Base-by-base conservation (phyloP, 2,888 invertebrate species). In the Rutpela maculata region DNA sequence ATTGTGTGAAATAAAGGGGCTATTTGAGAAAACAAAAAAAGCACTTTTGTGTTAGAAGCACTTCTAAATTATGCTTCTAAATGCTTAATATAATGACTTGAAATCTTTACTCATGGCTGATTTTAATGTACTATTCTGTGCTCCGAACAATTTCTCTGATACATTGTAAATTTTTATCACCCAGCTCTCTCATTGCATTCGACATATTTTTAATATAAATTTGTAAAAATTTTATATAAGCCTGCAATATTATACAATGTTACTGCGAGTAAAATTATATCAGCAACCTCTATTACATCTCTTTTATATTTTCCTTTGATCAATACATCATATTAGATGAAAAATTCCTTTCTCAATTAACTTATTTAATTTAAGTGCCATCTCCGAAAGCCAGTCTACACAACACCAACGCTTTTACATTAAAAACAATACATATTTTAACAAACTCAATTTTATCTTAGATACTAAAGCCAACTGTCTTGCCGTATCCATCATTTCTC, bases 401-500 rank as follows among this genome's bases (percentile, higher is more conserved):
- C 12, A 18, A 19, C 11, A 19, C 19, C 19, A 11, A 59, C 22
- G 59, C 19, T 18, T 19, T 59, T 22, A 22, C 59, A 12, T 59
- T 59, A 19, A 59, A 50, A 59, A 59, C 59, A 59, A 59, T 59
- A 5, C 59, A 19, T 59, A 59, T 59, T 59, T 59, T 59, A 59
- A 19, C 19, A 10, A 22, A 59, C 59, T 59, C 59, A 59, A 59
- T 59, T 59, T 59, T 59, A 59, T 59, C 19, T 59, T 19, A 59
- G 19, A 19, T 10, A 59, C 18, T 59, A 43, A 35, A 65, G 65
- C 35, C 65, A 19, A 43, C 38, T 43, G 65, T 35, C 38, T 65
- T 43, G 65, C 38, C 65, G 38, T 31, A 65, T 65, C 35, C 65
- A 65, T 65, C 35, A 65, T 65, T 65, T 35, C 65, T 65, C 35